Conservation (phyloP, 2,888 invertebrate species). For the Sminthurinus aureus region DNA sequence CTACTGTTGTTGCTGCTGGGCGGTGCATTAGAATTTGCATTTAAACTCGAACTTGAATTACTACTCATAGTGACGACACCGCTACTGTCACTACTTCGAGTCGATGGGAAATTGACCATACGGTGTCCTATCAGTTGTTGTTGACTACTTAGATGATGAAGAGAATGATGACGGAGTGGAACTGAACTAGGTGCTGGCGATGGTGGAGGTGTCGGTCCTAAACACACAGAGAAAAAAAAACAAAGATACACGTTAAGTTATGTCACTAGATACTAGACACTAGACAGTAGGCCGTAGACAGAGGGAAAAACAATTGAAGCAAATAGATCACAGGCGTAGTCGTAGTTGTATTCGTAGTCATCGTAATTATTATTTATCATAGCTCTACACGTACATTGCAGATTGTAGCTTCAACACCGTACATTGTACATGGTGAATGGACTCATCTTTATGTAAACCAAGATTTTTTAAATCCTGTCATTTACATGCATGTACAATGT, state of each 20-base stretch:
- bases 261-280: not conserved
- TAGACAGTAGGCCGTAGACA: not conserved
- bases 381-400: too few species aligned
- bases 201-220: slow-evolving; percentile 60
- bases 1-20: not conserved
- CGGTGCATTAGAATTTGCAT: not conserved
- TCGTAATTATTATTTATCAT: too few species aligned
- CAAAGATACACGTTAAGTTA: not conserved
- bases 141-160: slow-evolving; percentile 24
- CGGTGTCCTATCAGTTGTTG: slow-evolving; percentile 10
- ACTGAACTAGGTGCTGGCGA: slow-evolving; percentile 58
- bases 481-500: too few species aligned
- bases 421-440: too few species aligned
- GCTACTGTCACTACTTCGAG: slow-evolving; percentile 28
- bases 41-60: not conserved
- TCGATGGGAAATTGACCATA: slow-evolving; percentile 27
- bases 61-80: not conserved
- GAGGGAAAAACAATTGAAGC: not conserved
- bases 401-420: too few species aligned
- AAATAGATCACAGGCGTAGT: not conserved
- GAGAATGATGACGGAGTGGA: slow-evolving; percentile 33
- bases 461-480: too few species aligned
- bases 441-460: too few species aligned
- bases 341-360: not conserved
- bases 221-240: not conserved